These are phyloP conservation scores for Arenaria interpres DNA, from an alignment of 2,113 vertebrate species.

Conservation along the genomic window DNA sequence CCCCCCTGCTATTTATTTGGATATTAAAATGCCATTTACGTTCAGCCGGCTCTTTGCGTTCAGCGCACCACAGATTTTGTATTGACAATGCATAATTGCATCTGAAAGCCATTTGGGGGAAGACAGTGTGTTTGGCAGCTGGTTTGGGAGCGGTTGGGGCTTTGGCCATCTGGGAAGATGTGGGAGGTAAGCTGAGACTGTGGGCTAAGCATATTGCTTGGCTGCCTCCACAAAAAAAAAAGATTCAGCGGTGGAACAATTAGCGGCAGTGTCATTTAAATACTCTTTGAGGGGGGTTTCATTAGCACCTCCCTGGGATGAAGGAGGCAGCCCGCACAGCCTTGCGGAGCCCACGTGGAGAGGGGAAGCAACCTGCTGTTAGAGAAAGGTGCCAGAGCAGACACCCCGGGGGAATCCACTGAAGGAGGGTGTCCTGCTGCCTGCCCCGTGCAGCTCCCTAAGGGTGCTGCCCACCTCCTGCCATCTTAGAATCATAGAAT, in stretches of 20 bases:
- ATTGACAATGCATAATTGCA: neutral
- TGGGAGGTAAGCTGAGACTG: neutral
- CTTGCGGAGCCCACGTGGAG: rapidly evolving
- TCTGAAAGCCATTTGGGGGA: neutral
- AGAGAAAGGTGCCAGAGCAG: neutral
- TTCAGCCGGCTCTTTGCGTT: neutral
- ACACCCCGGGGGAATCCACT: rapidly evolving
- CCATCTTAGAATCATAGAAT: neutral
- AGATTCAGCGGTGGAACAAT: neutral
- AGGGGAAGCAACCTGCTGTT: neutral
- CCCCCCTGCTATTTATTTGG: neutral
- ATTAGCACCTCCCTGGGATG: neutral
- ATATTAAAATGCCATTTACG: neutral
- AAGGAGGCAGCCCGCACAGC: neutral
- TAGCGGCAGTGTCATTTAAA: neutral
- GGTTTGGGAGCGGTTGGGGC: neutral
- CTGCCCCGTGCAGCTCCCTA: neutral
- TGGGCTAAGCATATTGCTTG: neutral
- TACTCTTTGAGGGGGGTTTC: neutral
- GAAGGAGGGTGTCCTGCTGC: neutral
- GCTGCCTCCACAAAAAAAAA: neutral
- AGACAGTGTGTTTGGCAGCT: neutral
- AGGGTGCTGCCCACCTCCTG: neutral
- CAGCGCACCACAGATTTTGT: neutral
- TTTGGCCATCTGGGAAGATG: constrained; percentile 20